phyloP scores from a whole-genome alignment of 1,140 invertebrate species.

The Drosophila sproati region DNA sequence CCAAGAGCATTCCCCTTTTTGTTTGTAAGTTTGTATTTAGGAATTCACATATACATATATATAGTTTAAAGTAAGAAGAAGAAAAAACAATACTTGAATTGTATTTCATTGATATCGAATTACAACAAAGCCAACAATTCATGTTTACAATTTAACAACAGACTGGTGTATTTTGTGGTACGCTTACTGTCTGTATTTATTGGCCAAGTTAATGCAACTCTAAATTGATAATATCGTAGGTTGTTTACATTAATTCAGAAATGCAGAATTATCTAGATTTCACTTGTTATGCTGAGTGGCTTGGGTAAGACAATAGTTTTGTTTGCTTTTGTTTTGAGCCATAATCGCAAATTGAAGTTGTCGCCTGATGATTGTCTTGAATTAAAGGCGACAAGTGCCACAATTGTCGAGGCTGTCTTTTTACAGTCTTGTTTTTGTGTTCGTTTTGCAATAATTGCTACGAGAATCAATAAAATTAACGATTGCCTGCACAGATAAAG shows the following conservation, averaged over 20 bases:
- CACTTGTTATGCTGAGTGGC: slow-evolving; percentile 12
- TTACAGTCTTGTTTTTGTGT: slow-evolving; percentile 30
- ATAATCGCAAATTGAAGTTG: slow-evolving; percentile 69
- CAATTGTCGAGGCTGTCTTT: slow-evolving; percentile 30
- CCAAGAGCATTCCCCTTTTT: too few relatives aligned
- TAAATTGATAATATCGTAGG: not conserved
- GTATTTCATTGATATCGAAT: not conserved
- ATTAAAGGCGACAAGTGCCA: slow-evolving; percentile 48
- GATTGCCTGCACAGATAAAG: slow-evolving; percentile 23
- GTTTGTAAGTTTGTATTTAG: too few relatives aligned
- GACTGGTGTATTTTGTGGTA: not conserved
- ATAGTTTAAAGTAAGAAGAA: too few relatives aligned
- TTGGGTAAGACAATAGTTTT: slow-evolving; percentile 12
- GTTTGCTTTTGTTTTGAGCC: slow-evolving; percentile 20
- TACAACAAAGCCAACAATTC: not conserved
- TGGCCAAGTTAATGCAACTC: not conserved
- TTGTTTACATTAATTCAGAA: slow-evolving; percentile 7
- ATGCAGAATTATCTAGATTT: slow-evolving; percentile 56
- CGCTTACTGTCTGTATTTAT: not conserved
- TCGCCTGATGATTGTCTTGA: slow-evolving; percentile 64
- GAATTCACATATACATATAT: too few relatives aligned
- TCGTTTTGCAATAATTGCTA: slow-evolving; percentile 41
- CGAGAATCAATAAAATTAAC: slow-evolving; percentile 49
- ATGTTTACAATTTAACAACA: not conserved
- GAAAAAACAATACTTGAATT: not conserved